Percentiles rank a stretch among this genome's conserved stretches.
Conservation (phyloP, 1,140 invertebrate genomes). For the Heliconius eleuchia region DNA sequence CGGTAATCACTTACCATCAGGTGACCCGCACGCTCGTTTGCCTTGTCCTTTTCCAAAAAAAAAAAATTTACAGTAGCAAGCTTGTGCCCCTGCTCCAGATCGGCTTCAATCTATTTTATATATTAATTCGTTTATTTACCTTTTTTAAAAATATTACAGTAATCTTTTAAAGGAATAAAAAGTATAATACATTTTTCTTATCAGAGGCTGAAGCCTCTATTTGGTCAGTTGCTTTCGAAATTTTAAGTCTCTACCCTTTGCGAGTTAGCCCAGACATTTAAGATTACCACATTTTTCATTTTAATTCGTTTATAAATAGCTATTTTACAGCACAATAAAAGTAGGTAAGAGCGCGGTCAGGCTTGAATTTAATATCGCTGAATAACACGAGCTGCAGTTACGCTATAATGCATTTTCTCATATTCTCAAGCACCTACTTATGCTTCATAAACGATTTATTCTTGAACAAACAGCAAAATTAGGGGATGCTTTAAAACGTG, state of each 20-base stretch:
- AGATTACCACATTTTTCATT: not conserved
- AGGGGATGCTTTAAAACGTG: not conserved
- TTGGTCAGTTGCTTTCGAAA: not conserved
- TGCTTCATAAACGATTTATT: slow-evolving; percentile 10
- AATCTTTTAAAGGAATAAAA: too few species aligned
- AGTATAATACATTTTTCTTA: too few species aligned
- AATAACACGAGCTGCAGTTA: slow-evolving; percentile 34
- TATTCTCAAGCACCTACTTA: slow-evolving; percentile 30
- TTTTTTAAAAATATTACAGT: not conserved
- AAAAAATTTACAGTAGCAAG: too few species aligned
- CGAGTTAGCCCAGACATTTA: not conserved
- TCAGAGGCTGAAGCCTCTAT: too few species aligned
- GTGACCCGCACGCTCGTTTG: too few species aligned
- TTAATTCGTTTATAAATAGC: slow-evolving; percentile 10
- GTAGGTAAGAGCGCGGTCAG: slow-evolving; percentile 26
- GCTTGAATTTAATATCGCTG: slow-evolving; percentile 35
- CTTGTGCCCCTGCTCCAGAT: too few species aligned
- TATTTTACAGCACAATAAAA: slow-evolving; percentile 26
- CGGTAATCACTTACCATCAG: too few species aligned
- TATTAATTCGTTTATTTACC: not conserved
- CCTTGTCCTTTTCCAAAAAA: too few species aligned
- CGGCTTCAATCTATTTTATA: too few species aligned
- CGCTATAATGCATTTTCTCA: slow-evolving; percentile 36
- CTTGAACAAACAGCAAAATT: not conserved
- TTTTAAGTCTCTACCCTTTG: not conserved